phyloP scores from a whole-genome alignment of 1,140 invertebrate genomes.

The Drosophila aff. region DNA sequence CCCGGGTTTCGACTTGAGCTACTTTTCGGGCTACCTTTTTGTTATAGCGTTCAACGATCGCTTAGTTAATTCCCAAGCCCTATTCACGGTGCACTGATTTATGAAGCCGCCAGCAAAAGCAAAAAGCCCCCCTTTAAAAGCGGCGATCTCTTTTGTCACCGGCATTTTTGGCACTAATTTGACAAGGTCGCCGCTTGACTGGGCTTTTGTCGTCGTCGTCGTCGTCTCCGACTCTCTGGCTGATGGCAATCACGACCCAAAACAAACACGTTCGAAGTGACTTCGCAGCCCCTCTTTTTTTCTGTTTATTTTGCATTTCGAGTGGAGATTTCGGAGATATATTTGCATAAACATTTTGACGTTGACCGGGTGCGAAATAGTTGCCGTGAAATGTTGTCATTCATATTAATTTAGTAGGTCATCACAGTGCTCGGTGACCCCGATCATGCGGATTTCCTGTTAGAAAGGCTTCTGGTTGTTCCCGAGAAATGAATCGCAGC shows the following conservation, averaged over 20 bases:
- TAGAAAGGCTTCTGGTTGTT: constrained; percentile 75
- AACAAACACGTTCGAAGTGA: constrained; percentile 37
- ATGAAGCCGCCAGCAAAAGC: constrained; percentile 22
- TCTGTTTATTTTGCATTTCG: constrained; percentile 50
- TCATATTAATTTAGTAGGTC: constrained; percentile 74
- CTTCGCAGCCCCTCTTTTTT: constrained; percentile 7
- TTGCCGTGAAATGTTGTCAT: constrained; percentile 73
- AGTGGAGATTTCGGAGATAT: constrained; percentile 50
- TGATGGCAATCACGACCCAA: constrained; percentile 44
- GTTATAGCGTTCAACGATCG: constrained; percentile 33
- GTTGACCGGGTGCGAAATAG: constrained; percentile 66
- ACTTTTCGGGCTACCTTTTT: constrained; percentile 18
- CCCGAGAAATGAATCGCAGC: constrained; percentile 18
- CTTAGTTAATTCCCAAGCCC: constrained; percentile 28
- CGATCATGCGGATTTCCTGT: constrained; percentile 74
- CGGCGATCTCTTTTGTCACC: constrained; percentile 47
- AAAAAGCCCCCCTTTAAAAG: constrained; percentile 6
- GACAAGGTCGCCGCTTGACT: constrained; percentile 62
- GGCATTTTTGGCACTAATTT: constrained; percentile 78
- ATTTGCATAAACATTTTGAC: constrained; percentile 77
- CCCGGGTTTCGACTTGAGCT: constrained; percentile 18
- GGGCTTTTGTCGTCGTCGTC: constrained; percentile 34
- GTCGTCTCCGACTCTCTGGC: background rate
- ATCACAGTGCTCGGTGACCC: constrained; percentile 54
- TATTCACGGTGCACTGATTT: constrained; percentile 60